phyloP scores from a whole-genome alignment of 2,888 invertebrate genomes.

The Pollenia angustigena region DNA sequence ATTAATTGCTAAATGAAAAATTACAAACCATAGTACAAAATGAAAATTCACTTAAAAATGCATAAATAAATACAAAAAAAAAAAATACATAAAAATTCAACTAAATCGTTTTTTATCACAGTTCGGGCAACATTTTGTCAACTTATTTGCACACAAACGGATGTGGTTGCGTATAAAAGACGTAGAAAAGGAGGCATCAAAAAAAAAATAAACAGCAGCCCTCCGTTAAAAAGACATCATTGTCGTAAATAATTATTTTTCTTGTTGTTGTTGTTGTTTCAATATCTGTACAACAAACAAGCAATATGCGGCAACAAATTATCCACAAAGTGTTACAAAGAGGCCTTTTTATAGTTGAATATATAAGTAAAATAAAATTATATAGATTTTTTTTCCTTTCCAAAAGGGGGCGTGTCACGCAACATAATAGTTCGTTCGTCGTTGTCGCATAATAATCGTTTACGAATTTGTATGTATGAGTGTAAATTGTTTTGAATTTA shows the following conservation, averaged over 20 bases:
- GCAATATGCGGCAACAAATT: constrained; percentile 69
- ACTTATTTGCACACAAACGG: constrained; percentile 65
- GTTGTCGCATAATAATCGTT: constrained; percentile 64
- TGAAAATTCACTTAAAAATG: constrained; percentile 68
- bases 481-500: constrained; percentile 33
- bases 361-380: constrained; percentile 63
- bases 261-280: constrained; percentile 19
- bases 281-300: constrained; percentile 58
- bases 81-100: constrained; percentile 18
- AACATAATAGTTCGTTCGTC: constrained; percentile 66
- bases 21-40: constrained; percentile 43
- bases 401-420: constrained; percentile 65
- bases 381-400: constrained; percentile 52
- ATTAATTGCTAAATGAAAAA: constrained; percentile 78
- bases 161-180: constrained; percentile 55
- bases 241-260: constrained; percentile 65
- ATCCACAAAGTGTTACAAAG: constrained; percentile 72
- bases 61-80: constrained; percentile 53
- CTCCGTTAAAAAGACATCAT: constrained; percentile 71
- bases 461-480: background rate
- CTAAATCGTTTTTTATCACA: constrained; percentile 7
- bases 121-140: constrained; percentile 4
- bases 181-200: constrained; percentile 34
- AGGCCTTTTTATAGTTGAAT: constrained; percentile 54
- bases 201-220: constrained; percentile 54